A percentile compares a stretch with the other conserved stretches of the same genome.
phyloP scores from a whole-genome alignment of 2,888 invertebrate species.

The Thecocarcelia acutangulata region DNA sequence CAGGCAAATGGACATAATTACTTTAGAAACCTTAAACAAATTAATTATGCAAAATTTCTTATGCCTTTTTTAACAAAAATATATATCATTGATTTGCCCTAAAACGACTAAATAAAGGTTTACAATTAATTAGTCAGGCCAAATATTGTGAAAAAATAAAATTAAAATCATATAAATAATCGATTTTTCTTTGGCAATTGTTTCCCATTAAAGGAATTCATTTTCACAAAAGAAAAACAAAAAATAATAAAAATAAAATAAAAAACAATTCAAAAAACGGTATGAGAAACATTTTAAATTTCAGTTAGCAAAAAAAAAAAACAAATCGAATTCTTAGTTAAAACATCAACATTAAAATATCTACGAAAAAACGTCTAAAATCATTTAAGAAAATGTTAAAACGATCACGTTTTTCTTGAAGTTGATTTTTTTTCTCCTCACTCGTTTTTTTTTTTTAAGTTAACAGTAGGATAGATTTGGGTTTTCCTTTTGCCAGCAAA shows the following conservation, averaged over 20 bases:
- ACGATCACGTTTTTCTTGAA: slow-evolving; percentile 77
- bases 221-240: not conserved
- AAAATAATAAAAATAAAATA: too few relatives aligned
- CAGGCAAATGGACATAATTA: too few relatives aligned
- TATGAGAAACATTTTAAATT: slow-evolving; percentile 63
- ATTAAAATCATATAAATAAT: slow-evolving; percentile 7
- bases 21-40: too few relatives aligned
- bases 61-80: too few relatives aligned
- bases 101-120: not conserved
- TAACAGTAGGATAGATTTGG: slow-evolving; percentile 36
- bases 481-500: slow-evolving; percentile 8
- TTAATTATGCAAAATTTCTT: too few relatives aligned
- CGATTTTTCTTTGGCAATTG: slow-evolving; percentile 21
- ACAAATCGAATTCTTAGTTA: slow-evolving; percentile 59
- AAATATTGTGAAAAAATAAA: slow-evolving; percentile 16
- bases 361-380: slow-evolving; percentile 64
- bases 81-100: too few relatives aligned
- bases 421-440: slow-evolving; percentile 11
- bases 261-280: slow-evolving; percentile 20
- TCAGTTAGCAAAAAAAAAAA: not conserved
- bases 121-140: not conserved
- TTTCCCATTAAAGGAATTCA: slow-evolving; percentile 46
- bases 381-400: slow-evolving; percentile 78
- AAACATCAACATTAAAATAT: slow-evolving; percentile 65
- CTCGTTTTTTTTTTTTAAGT: not conserved